Evolutionary conservation across 2,888 invertebrate species (phyloP), one percentile per base, ranked within the genome.

Genomic region (Apotomis capreana): DNA sequence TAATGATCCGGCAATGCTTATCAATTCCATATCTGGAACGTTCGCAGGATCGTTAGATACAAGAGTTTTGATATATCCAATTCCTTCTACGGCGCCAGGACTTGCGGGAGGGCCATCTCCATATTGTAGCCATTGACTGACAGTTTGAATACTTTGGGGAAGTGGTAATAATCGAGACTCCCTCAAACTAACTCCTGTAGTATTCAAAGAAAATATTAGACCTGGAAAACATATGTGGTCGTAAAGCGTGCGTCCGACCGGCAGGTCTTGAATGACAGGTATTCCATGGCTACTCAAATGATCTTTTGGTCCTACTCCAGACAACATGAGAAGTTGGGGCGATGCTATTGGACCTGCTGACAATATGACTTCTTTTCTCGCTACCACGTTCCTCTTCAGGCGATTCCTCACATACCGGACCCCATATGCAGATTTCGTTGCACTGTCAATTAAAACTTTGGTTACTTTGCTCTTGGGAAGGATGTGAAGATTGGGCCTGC

Each of bases 321-420:
- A 96, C 15, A 97, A 84, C 97, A 97, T 96, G 5, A 98, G 93
- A 8, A 98, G 84, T 81, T 98, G 97, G 0, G 98, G 97, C 0
- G 96, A 95, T 78, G 96, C 97, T 71, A 97, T 95, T 0, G 97
- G 95, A 0, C 97, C 97, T 2, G 95, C 96, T 9, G 96, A 95
- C 3, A 97, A 75, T 69, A 97, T 95, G 0, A 97, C 95, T 87
- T 96, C 96, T 78, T 94, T 95, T 58, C 93, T 89, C 0, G 95
- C 96, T 69, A 80, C 82, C 0, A 94, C 94, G 60, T 87, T 86
- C 46, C 87, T 86, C 58, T 84, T 86, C 69, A 87, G 78, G 0
- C 90, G 88, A 68, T 91, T 87, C 55, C 90, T 85, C 0, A 90
- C 85, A 70, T 95, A 94, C 77, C 94, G 85, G 0, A 96, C 94